A percentile compares a stretch with the other conserved stretches of the same genome.
These are phyloP conservation scores for Andrena marginata DNA, from an alignment of 2,888 invertebrate species.

Conservation along the genomic window DNA sequence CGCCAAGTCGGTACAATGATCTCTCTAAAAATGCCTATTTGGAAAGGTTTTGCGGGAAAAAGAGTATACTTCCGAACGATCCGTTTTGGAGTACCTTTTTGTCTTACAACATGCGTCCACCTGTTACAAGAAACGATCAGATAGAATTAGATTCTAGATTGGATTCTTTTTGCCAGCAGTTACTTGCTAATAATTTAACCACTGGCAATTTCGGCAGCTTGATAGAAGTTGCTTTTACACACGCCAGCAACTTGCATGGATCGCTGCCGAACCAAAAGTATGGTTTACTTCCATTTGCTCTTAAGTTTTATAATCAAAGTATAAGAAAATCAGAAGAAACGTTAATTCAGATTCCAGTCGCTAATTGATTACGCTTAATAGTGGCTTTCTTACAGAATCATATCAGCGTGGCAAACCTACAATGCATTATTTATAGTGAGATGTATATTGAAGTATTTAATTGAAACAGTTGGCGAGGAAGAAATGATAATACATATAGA, in stretches of 20 bases:
- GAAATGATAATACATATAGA: constrained; percentile 94
- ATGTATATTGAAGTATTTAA: constrained; percentile 93
- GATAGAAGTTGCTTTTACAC: constrained; percentile 93
- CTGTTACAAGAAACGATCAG: constrained; percentile 89
- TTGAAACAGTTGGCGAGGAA: constrained; percentile 96
- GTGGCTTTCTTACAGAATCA: constrained; percentile 86
- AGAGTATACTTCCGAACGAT: constrained; percentile 93
- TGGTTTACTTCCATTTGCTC: not conserved
- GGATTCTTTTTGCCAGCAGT: constrained; percentile 90
- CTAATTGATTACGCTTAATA: not conserved
- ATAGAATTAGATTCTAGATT: constrained; percentile 91
- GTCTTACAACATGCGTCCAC: constrained; percentile 95
- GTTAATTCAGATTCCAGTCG: not conserved
- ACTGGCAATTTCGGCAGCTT: constrained; percentile 96
- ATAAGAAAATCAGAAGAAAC: constrained; percentile 8
- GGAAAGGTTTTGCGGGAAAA: constrained; percentile 91
- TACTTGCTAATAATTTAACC: constrained; percentile 93
- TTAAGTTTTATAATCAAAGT: not conserved
- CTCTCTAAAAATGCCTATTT: constrained; percentile 93
- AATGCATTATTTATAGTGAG: constrained; percentile 97
- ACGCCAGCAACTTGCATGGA: constrained; percentile 93
- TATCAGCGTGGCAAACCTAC: constrained; percentile 97
- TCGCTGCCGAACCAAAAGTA: constrained; percentile 96
- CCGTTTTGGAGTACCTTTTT: constrained; percentile 97
- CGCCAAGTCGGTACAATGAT: constrained; percentile 92